phyloP scores from a whole-genome alignment of 2,888 invertebrate genomes.

The Deroplatys truncata region DNA sequence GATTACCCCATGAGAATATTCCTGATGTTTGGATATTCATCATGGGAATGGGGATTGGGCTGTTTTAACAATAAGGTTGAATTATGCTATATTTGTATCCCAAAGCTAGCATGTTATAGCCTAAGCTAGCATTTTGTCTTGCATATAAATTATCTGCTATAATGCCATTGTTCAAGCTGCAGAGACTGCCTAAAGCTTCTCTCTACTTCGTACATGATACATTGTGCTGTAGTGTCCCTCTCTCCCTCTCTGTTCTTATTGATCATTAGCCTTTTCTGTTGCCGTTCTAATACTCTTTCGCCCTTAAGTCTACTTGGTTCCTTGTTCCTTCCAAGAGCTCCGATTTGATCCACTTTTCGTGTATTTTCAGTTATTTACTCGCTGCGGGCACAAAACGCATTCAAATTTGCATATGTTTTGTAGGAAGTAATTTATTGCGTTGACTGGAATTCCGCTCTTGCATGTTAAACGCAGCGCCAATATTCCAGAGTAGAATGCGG shows the following conservation, averaged over 20 bases:
- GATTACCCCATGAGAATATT: too few species aligned
- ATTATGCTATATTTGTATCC: background rate
- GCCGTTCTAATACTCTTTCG: background rate
- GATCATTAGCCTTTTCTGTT: background rate
- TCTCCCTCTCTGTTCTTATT: background rate
- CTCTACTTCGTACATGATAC: too few species aligned
- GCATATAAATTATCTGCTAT: background rate
- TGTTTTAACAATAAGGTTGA: background rate
- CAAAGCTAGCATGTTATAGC: background rate
- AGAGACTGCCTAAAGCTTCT: background rate
- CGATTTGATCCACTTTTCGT: background rate
- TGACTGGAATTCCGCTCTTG: too few species aligned
- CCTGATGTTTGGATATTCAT: too few species aligned
- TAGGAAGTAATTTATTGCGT: too few species aligned
- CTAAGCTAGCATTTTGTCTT: background rate
- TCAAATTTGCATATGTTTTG: background rate
- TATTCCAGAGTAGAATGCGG: too few species aligned
- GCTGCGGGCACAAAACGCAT: background rate
- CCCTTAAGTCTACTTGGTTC: background rate
- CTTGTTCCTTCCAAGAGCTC: background rate
- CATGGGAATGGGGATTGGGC: too few species aligned
- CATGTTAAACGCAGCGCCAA: too few species aligned
- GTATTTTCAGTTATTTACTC: background rate
- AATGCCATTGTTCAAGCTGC: background rate
- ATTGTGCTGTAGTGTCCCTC: background rate